These are phyloP conservation scores for Brachypteracias leptosomus DNA, from an alignment of 2,113 vertebrate genomes.

Conservation along the genomic window DNA sequence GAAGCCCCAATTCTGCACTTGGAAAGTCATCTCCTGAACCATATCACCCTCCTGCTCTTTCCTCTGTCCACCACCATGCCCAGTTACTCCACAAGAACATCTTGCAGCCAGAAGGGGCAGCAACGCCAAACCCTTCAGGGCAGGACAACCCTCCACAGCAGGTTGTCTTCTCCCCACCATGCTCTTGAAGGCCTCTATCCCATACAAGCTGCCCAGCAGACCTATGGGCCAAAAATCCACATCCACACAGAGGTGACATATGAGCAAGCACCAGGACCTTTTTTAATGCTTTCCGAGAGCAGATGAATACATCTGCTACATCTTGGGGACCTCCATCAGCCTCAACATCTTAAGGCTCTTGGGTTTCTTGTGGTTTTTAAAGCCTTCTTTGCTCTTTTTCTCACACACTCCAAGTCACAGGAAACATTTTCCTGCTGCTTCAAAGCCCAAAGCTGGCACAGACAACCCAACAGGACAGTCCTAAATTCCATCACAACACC, in stretches of 20 bases:
- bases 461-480: background rate
- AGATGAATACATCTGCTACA: background rate
- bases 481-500: background rate
- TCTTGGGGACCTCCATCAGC: accelerated
- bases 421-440: background rate
- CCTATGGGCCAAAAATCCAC: accelerated
- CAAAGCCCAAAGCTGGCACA: background rate
- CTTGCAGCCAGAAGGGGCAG: background rate
- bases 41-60: accelerated
- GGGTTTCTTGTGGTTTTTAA: background rate
- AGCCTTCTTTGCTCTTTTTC: background rate
- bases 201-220: background rate
- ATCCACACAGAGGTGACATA: accelerated
- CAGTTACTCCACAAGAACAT: background rate
- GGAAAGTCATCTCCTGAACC: background rate
- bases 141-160: background rate
- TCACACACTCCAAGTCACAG: background rate
- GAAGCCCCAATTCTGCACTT: accelerated
- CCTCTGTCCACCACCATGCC: too few relatives aligned
- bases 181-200: accelerated
- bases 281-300: too few relatives aligned
- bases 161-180: background rate
- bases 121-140: accelerated
- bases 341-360: background rate
- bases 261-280: accelerated